Evolutionary conservation across 2,113 vertebrate genomes (phyloP).

Genomic region (Ptilonorhynchus violaceus): DNA sequence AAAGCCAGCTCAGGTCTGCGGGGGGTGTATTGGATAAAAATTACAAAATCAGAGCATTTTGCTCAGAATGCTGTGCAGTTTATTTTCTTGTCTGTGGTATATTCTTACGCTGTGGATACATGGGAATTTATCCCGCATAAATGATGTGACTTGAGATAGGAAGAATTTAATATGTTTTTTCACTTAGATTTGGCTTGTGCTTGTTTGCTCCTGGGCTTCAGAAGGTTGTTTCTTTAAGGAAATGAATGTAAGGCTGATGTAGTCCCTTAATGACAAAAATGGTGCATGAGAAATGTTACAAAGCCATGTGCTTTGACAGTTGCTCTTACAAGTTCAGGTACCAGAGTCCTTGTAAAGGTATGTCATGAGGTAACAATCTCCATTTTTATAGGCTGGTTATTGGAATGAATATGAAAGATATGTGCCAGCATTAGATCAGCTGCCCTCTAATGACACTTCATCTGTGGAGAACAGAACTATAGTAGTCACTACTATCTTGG

Average conservation of each 20-base stretch:
- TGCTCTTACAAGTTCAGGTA: background rate
- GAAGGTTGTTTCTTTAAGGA: background rate
- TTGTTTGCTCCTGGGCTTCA: background rate
- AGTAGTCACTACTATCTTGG: constrained; percentile 99
- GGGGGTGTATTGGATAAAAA: background rate
- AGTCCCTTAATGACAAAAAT: background rate
- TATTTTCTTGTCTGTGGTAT: background rate
- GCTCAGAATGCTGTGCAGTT: background rate
- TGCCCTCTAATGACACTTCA: constrained; percentile 91
- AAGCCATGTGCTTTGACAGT: background rate
- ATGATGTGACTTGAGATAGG: background rate
- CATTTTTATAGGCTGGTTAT: constrained; percentile 91
- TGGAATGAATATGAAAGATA: constrained; percentile 98
- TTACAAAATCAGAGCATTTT: background rate
- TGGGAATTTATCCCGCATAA: background rate
- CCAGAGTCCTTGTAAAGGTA: background rate
- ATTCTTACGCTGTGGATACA: background rate
- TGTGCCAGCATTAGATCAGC: constrained; percentile 91
- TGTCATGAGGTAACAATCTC: constrained; percentile 59
- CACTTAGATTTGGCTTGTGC: background rate
- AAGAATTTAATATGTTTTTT: background rate
- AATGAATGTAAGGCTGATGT: background rate
- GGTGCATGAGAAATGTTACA: background rate
- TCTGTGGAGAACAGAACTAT: constrained; percentile 98
- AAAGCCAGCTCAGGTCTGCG: background rate